These are phyloP conservation scores for Eudyptes chrysolophus DNA, from an alignment of 2,113 vertebrate species.

Conservation along the genomic window DNA sequence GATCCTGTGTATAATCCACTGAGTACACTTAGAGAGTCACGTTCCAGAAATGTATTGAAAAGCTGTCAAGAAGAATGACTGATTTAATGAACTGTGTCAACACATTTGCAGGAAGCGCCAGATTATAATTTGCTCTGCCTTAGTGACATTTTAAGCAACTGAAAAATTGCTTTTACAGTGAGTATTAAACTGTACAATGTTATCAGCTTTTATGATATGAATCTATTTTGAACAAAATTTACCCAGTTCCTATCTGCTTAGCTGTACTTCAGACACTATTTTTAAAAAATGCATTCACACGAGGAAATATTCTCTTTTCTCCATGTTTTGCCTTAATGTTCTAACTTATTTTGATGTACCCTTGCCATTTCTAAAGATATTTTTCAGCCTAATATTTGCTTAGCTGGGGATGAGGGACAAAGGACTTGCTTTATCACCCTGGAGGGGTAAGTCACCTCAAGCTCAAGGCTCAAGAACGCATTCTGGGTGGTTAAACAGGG, in stretches of 20 bases:
- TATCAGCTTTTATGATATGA: not conserved
- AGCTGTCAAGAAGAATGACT: constrained; percentile 37
- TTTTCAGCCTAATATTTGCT: not conserved
- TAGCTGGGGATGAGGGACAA: not conserved
- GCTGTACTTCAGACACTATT: not conserved
- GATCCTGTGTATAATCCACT: not conserved
- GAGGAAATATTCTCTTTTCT: not conserved
- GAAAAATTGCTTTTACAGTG: constrained; percentile 29
- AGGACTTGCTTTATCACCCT: not conserved
- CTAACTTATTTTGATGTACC: not conserved
- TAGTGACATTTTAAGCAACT: constrained; percentile 22
- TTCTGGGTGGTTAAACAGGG: not conserved
- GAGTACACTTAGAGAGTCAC: not conserved
- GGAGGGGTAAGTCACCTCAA: not conserved
- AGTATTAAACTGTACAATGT: not conserved
- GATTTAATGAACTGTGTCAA: constrained; percentile 55
- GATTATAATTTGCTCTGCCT: constrained; percentile 34
- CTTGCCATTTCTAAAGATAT: not conserved
- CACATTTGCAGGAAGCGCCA: constrained; percentile 22
- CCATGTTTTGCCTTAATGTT: not conserved
- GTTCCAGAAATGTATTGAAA: constrained; percentile 9
- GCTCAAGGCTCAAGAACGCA: not conserved
- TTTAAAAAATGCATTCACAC: not conserved
- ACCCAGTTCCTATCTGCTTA: not conserved
- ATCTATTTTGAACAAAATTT: constrained; percentile 29